Base-by-base conservation (phyloP, 1,140 invertebrate genomes). In the Babylonia areolata region DNA sequence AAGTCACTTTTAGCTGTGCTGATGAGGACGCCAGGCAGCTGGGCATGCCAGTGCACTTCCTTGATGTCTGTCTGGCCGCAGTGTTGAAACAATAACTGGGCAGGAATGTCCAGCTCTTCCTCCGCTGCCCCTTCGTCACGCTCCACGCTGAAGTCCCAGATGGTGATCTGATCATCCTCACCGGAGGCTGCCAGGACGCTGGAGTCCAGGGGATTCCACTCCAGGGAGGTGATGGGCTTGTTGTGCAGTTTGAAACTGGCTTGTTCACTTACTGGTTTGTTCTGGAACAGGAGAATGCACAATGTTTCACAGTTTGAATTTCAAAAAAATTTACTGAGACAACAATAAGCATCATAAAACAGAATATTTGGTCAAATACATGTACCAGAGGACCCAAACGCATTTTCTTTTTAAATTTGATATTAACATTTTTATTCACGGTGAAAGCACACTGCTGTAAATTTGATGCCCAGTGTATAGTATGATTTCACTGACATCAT, bases 61-160 rank as follows among this genome's bases (percentile, higher is more conserved):
- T 99, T 99, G 39, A 99, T 97, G 91, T 99, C 98, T 82, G 96
- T 97, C 94, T 99, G 99, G 81, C 99, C 99, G 95, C 99, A 97
- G 95, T 99, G 99, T 89, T 99, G 98, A 93, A 99, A 99, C 71
- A 99, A 95, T 6, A 99, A 94, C 94, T 99, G 99, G 0, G 98
- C 97, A 58, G 99, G 99, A 51, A 99, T 94, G 91, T 97, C 96
- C 94, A 90, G 91, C 51, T 92, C 95, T 85, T 96, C 93, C 2
- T 89, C 87, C 12, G 87, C 54, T 23, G 87, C 87, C 20, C 95
- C 95, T 90, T 96, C 96, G 92, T 97, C 97, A 90, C 96, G 95
- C 95, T 99, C 99, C 1, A 99, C 96, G 1, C 98, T 97, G 81
- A 99, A 95, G 95, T 99, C 99, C 99, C 99, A 99, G 40, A 99